A percentile compares a stretch with the other conserved stretches of the same genome.
phyloP scores from a whole-genome alignment of 2,113 vertebrate species.

The Gulo gulo region DNA sequence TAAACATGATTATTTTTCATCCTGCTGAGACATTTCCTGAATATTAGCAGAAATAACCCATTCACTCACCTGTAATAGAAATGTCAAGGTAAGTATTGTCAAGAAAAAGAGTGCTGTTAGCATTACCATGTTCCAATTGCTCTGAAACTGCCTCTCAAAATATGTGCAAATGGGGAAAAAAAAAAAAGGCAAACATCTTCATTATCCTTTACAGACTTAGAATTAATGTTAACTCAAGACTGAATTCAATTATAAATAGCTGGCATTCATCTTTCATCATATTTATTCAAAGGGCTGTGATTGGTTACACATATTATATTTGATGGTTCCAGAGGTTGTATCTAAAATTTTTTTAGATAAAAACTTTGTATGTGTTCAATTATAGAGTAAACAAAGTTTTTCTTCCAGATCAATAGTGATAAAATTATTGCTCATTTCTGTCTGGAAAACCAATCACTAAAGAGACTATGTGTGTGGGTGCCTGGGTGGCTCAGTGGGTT shows the following conservation, averaged over 20 bases:
- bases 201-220: not conserved
- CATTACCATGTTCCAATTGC: not conserved
- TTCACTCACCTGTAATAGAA: conserved; percentile 35
- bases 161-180: not conserved
- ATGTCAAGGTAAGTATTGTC: conserved; percentile 14
- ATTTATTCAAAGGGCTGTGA: not conserved
- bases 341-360: not conserved
- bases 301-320: not conserved
- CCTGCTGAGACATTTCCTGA: conserved; percentile 32
- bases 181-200: not conserved
- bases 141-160: conserved; percentile 19
- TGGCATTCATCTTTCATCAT: not conserved
- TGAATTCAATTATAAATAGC: conserved; percentile 14
- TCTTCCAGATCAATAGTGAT: not conserved
- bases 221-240: not conserved
- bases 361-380: not conserved
- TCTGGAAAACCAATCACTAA: not conserved
- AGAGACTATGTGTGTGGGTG: too few relatives aligned
- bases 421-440: not conserved
- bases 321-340: not conserved
- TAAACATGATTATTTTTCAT: conserved; percentile 47
- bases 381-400: not conserved
- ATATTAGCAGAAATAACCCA: conserved; percentile 50
- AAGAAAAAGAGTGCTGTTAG: not conserved
- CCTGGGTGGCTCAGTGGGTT: too few relatives aligned